Evolutionary conservation across 2,113 vertebrate species (phyloP).

Genomic region (Anser brachyrhynchus): DNA sequence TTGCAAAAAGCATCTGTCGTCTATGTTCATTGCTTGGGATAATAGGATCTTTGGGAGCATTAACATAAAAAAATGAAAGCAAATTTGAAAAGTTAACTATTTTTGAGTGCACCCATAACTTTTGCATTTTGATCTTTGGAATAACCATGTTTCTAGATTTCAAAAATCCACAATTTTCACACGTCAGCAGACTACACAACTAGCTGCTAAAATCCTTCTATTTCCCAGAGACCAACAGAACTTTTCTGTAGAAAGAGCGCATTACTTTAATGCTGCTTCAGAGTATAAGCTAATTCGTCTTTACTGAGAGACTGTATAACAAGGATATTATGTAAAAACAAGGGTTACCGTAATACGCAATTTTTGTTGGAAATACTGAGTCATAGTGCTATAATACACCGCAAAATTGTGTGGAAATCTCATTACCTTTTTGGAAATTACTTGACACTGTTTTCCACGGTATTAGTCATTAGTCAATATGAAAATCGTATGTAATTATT

Average conservation of each 20-base stretch:
- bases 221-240: background rate
- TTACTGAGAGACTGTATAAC: background rate
- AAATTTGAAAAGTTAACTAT: background rate
- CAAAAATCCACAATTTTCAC: background rate
- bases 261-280: background rate
- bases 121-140: background rate
- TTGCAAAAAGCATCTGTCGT: background rate
- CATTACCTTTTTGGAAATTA: background rate
- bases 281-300: background rate
- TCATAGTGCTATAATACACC: background rate
- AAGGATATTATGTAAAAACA: background rate
- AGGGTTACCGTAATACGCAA: background rate
- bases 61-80: background rate
- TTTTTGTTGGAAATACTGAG: background rate
- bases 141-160: background rate
- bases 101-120: background rate
- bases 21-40: background rate
- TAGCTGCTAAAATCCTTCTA: background rate
- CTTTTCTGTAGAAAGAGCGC: background rate
- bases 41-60: background rate
- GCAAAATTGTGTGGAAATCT: background rate
- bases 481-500: background rate
- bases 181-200: background rate
- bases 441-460: background rate
- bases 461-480: background rate